Base-by-base conservation (phyloP, 1,140 invertebrate genomes). In the Ctenoplectra terminalis region DNA sequence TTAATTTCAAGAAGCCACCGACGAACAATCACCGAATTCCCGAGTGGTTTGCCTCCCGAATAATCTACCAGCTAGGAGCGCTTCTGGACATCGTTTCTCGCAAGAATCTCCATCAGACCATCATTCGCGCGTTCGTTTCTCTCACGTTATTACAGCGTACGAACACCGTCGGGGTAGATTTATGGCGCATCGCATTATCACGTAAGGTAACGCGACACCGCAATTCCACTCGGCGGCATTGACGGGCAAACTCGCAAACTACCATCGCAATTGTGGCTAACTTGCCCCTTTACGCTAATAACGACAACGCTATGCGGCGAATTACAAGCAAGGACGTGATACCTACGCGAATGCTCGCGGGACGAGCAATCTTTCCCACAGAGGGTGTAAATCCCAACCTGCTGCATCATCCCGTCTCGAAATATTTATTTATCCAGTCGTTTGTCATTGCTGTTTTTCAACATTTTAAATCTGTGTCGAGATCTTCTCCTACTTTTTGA, bases 331-430 rank as follows among this genome's bases (percentile, higher is more conserved):
- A 90, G 88, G 79, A 87, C 87, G 79, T 64, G 74, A 61, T 61
- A 66, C 17, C 6, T 40, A 9, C 72, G 56, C 48, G 69, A 63
- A 46, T 34, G 76, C 40, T 61, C 84, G 64, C 56, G 73, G 74
- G 64, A 86, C 61, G 37, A 50, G 75, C 77, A 80, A 76, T 75
- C 92, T 92, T 93, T 93, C 92, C 88, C 92, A 93, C 91, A 90
- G 90, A 91, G 87, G 90, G 90, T 89, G 89, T 90, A 91, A 91
- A 92, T 90, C 91, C 87, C 91, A 91, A 89, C 20, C 63, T 50
- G 23, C 73, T 9, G 34, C n/a, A 13, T 31, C 31, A 26, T 52
- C 46, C 34, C 34, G 9, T 17, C 58, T 0, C 20, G 17, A 37
- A 52, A 72, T 79, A 63, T 80, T 79, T 61, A 79, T 79, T 60